Percentiles rank a stretch among this genome's conserved stretches.
Evolutionary conservation across 2,888 invertebrate genomes (phyloP).

Genomic region (Drosophila subsilvestris): DNA sequence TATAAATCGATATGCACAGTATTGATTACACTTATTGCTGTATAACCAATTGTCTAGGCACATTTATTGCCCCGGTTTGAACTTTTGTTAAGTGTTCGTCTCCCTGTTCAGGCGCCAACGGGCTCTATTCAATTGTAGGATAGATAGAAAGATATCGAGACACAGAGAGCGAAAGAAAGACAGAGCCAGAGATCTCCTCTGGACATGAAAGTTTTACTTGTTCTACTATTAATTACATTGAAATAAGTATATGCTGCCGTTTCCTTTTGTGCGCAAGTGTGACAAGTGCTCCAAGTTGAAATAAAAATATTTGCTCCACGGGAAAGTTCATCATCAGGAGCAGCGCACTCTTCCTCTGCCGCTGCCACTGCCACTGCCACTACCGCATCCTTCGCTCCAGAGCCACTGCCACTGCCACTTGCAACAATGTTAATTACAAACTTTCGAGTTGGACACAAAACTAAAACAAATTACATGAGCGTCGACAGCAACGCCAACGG

Average conservation of each 20-base stretch:
- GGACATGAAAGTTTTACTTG: neutral
- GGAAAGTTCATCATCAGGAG: neutral
- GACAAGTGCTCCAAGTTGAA: slow-evolving; percentile 8
- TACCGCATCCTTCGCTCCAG: neutral
- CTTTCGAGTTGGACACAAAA: slow-evolving; percentile 67
- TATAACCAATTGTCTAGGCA: neutral
- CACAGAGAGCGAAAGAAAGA: neutral
- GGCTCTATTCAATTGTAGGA: neutral
- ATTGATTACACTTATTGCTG: neutral
- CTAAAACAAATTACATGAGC: slow-evolving; percentile 63
- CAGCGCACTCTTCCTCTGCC: neutral
- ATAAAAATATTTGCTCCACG: neutral
- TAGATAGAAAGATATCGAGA: neutral
- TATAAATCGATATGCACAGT: neutral
- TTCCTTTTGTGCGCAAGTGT: slow-evolving; percentile 16
- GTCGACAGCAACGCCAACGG: slow-evolving; percentile 8
- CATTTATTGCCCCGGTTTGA: neutral
- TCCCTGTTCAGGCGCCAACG: neutral
- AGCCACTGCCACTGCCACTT: neutral
- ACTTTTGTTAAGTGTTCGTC: too few relatives aligned
- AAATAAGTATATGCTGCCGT: slow-evolving; percentile 9
- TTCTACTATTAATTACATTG: slow-evolving; percentile 9
- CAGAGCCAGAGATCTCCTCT: neutral
- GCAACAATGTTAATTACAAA: slow-evolving; percentile 68
- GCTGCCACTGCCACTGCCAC: neutral